Conservation (phyloP, 1,140 invertebrate species). For the Tenebrio molitor region DNA sequence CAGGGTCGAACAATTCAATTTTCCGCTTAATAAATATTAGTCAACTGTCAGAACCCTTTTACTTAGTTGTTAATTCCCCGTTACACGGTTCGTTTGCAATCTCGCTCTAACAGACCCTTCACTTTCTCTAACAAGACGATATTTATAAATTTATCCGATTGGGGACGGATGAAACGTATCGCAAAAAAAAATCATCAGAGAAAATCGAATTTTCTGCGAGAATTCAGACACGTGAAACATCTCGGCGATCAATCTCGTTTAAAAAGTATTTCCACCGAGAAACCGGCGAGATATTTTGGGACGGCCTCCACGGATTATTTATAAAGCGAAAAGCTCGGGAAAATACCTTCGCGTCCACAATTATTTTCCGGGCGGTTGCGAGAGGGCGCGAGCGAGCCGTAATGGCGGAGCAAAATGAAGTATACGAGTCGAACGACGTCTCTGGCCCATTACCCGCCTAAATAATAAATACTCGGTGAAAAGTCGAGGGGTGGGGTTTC, state of each 20-base stretch:
- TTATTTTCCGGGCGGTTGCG: neutral
- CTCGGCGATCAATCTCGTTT: too few relatives aligned
- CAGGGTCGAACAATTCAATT: constrained; percentile 1
- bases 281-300: too few relatives aligned
- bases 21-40: constrained; percentile 19
- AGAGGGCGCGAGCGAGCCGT: neutral
- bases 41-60: neutral
- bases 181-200: too few relatives aligned
- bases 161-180: too few relatives aligned
- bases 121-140: neutral
- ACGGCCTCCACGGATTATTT: neutral
- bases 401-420: neutral
- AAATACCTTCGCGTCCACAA: neutral
- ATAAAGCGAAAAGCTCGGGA: neutral
- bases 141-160: neutral
- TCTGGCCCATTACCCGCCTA: neutral
- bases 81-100: neutral
- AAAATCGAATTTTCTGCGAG: too few relatives aligned
- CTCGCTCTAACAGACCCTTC: neutral
- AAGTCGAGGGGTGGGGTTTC: neutral
- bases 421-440: neutral
- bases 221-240: too few relatives aligned
- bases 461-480: neutral
- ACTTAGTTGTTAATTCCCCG: constrained; percentile 1
- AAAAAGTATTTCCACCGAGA: too few relatives aligned